Evolutionary conservation across 2,888 invertebrate species (phyloP).

Genomic region (Cactoblastis cactorum): DNA sequence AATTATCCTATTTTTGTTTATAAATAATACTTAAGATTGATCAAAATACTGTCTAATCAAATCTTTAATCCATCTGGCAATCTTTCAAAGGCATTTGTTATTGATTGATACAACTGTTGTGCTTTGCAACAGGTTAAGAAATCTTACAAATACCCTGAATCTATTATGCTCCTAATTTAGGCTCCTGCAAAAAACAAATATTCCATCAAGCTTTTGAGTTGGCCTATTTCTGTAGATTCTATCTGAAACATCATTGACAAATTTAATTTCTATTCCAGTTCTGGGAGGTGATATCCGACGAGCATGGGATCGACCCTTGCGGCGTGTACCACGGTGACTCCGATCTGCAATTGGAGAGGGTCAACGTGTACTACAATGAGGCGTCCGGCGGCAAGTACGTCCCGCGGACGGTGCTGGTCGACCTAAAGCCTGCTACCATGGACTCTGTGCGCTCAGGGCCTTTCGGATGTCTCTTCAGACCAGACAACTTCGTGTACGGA

Average conservation of each 20-base stretch:
- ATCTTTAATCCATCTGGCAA: too few relatives aligned
- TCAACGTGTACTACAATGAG: slow-evolving; percentile 89
- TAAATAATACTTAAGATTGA: too few relatives aligned
- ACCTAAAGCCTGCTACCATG: slow-evolving; percentile 80
- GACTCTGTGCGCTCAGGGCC: slow-evolving; percentile 92
- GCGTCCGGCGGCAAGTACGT: slow-evolving; percentile 76
- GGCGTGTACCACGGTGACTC: slow-evolving; percentile 85
- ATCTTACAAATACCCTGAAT: too few relatives aligned
- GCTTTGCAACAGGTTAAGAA: too few relatives aligned
- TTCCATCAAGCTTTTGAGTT: too few relatives aligned
- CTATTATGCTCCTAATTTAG: too few relatives aligned
- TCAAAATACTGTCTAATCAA: too few relatives aligned
- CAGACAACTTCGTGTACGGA: slow-evolving; percentile 93
- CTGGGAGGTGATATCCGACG: slow-evolving; percentile 89
- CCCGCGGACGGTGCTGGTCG: slow-evolving; percentile 62
- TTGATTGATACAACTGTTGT: too few relatives aligned
- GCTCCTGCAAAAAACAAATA: too few relatives aligned
- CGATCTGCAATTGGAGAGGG: slow-evolving; percentile 86
- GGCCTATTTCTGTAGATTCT: neutral
- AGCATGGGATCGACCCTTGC: slow-evolving; percentile 86
- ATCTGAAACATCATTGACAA: neutral
- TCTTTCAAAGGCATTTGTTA: too few relatives aligned
- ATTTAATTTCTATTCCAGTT: slow-evolving; percentile 67
- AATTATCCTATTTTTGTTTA: too few relatives aligned
- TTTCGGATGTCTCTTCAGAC: slow-evolving; percentile 91